Base-by-base conservation (phyloP, 2,797 vertebrate genomes). In the Anguilla megastoma region DNA sequence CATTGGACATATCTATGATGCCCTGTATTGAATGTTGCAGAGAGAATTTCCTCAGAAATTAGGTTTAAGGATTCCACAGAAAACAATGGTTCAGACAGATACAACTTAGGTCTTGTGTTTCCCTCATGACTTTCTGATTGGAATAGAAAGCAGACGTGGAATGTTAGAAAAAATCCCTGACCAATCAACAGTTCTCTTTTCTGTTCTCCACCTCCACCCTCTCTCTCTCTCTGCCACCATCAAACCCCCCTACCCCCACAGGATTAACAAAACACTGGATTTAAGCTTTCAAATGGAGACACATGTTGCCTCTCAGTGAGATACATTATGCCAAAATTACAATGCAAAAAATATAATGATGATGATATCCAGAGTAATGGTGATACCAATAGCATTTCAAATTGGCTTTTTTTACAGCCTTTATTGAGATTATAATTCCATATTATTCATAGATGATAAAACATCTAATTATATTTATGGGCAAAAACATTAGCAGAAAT, bases 111-210 rank as follows among this genome's bases (percentile, higher is more conserved):
- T 74, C 69, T 74, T 74, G 69, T 14, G 69, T 74, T 74, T 74
- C 69, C 30, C 30, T 74, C 69, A 74, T 74, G 69, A 74, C 69
- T 33, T 74, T 33, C 69, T 74, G 69, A 74, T 16, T 74, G 7
- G n/a, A 30, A 74, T 74, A 12, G 33, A 74, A 74, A 74, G 69
- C 66, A 69, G 18, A 69, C n/a, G 69, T 74, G 69, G 69, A 74
- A 79, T 79, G 36, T 45, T 79, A 21, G 30, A 79, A 45, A 79
- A 79, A 45, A 2, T 0, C 3, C 2, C 12, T 41, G 33, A 79
- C 74, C 36, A 79, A 79, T 79, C 74, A 79, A 79, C 33, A 33
- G 27, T 27, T 71, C 27, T 71, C 69, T 33, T 71, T 71, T 71
- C 69, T 33, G 71, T 76, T 16, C 1, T 69, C 24, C 50, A 45